Conservation (phyloP, 2,888 invertebrate genomes). For the Sisyra nigra region DNA sequence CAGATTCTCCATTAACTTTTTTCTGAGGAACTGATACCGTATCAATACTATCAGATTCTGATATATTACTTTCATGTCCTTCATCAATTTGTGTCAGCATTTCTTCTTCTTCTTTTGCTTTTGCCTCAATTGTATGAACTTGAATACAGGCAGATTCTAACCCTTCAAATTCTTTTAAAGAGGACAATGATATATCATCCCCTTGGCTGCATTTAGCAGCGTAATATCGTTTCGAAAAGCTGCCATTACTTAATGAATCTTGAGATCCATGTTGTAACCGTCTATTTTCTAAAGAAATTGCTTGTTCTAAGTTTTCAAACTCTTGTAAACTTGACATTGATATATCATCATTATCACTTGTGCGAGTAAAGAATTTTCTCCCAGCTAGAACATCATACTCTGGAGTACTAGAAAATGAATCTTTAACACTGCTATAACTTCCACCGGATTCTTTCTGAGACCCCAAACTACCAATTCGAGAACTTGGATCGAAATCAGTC, state of each 20-base stretch:
- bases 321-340: conserved; percentile 88
- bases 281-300: conserved; percentile 64
- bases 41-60: conserved; percentile 40
- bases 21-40: conserved; percentile 44
- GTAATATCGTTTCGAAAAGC: conserved; percentile 55
- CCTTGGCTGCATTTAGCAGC: conserved; percentile 58
- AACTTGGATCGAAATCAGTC: conserved; percentile 63
- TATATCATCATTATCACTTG: conserved; percentile 80
- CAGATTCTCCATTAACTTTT: conserved; percentile 36
- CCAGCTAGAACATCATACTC: conserved; percentile 77
- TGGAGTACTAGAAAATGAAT: conserved; percentile 81
- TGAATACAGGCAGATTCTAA: conserved; percentile 77
- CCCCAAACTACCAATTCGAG: conserved; percentile 57
- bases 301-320: conserved; percentile 81
- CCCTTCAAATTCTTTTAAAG: conserved; percentile 84
- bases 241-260: conserved; percentile 70
- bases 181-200: conserved; percentile 74
- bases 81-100: conserved; percentile 39
- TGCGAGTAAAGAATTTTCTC: conserved; percentile 64
- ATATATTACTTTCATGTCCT: conserved; percentile 32
- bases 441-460: conserved; percentile 68
- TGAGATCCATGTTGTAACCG: conserved; percentile 63
- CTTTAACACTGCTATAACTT: conserved; percentile 66
- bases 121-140: conserved; percentile 65
- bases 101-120: conserved; percentile 75